A percentile compares a stretch with the other conserved stretches of the same genome.
Conservation (phyloP, 2,113 vertebrate genomes). For the Vidua chalybeata region DNA sequence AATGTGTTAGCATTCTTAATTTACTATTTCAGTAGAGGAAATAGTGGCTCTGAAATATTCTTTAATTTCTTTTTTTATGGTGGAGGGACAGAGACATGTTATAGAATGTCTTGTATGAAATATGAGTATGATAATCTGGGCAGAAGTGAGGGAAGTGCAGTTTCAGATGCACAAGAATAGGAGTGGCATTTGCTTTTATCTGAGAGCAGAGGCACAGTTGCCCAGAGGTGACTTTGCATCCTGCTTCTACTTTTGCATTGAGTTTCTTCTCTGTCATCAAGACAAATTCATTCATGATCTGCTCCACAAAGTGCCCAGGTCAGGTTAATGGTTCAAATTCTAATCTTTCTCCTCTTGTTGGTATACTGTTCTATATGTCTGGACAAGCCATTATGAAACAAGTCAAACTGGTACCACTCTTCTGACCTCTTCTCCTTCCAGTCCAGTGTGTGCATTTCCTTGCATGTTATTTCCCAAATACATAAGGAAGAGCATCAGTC, state of each 20-base stretch:
- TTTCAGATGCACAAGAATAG: not conserved
- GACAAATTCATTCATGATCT: not conserved
- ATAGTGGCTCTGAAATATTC: not conserved
- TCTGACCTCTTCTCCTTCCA: not conserved
- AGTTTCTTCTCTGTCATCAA: not conserved
- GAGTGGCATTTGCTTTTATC: not conserved
- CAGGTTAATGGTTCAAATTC: not conserved
- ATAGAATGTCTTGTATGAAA: not conserved
- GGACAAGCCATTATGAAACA: not conserved
- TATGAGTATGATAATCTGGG: not conserved
- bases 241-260: not conserved
- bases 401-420: not conserved
- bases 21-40: not conserved
- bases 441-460: not conserved
- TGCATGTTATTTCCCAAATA: not conserved
- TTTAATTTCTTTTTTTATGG: not conserved
- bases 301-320: not conserved
- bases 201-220: not conserved
- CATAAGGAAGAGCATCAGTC: not conserved
- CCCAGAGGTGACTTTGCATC: not conserved
- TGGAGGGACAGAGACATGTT: not conserved
- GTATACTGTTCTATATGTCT: not conserved
- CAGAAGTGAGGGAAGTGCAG: not conserved
- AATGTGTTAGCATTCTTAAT: not conserved
- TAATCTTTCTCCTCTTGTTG: not conserved